phyloP scores from a whole-genome alignment of 2,888 invertebrate species.

The Zygaena filipendulae region DNA sequence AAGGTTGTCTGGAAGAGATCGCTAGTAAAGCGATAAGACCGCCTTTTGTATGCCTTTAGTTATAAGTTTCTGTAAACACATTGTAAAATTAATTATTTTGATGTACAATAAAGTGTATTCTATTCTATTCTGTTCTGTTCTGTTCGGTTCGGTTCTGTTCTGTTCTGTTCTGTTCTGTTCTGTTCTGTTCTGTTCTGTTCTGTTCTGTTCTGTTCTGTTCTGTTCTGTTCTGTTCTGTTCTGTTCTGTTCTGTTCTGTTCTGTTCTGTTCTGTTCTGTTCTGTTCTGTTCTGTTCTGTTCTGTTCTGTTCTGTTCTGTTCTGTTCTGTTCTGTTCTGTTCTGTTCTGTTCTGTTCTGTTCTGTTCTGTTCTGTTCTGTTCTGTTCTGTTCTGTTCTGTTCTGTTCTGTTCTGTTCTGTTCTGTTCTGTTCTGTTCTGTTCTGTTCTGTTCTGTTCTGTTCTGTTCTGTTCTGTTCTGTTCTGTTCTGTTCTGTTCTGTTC shows the following conservation, averaged over 20 bases:
- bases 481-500: no score
- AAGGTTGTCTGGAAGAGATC: no score
- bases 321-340: conserved; percentile 3
- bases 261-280: no score
- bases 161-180: no score
- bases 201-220: conserved; percentile 2
- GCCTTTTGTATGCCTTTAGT: no score
- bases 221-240: conserved; percentile 3
- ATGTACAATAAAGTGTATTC: no score
- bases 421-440: no score
- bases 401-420: conserved; percentile 5
- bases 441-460: no score
- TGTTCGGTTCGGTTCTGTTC: conserved; percentile 1
- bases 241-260: conserved; percentile 3
- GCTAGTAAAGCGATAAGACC: no score
- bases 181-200: conserved; percentile 3
- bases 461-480: no score
- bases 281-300: conserved; percentile 2
- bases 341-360: conserved; percentile 3
- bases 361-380: conserved; percentile 1
- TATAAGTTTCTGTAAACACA: no score
- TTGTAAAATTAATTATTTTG: no score
- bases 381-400: conserved; percentile 4
- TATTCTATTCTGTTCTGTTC: conserved; percentile 3
- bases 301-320: conserved; percentile 2